These are phyloP conservation scores for Eulemur albifrons DNA, from an alignment of 2,797 vertebrate species.

Conservation along the genomic window DNA sequence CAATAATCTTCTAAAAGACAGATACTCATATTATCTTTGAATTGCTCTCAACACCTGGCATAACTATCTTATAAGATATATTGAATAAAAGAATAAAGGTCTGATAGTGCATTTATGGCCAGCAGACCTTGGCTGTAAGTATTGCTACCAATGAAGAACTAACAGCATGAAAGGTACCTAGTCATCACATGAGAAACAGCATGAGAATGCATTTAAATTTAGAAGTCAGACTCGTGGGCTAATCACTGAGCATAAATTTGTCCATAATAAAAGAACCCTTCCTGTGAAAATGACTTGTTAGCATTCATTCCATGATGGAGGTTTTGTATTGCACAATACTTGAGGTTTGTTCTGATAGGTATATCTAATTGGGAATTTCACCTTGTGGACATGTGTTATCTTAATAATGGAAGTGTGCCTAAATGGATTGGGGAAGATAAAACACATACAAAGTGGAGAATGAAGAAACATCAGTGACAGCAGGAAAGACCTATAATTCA, in stretches of 20 bases:
- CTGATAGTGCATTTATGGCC: neutral
- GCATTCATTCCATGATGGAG: neutral
- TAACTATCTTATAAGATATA: neutral
- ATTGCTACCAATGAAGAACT: neutral
- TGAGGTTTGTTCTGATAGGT: neutral
- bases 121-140: neutral
- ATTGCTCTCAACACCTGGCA: neutral
- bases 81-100: neutral
- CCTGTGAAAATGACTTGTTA: slow-evolving; percentile 4
- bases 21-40: neutral
- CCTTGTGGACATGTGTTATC: neutral
- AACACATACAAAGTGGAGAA: neutral
- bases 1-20: neutral
- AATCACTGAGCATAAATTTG: neutral
- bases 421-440: neutral
- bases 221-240: neutral
- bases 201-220: slow-evolving; percentile 8
- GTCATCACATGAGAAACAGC: neutral
- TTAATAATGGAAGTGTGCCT: neutral
- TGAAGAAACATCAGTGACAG: neutral
- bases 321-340: neutral
- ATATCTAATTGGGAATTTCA: neutral
- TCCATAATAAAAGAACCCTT: neutral
- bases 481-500: neutral
- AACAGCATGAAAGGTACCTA: neutral